Conservation (phyloP, 53 echinoderm and acorn worm genomes). For the Patiria pectinifera region DNA sequence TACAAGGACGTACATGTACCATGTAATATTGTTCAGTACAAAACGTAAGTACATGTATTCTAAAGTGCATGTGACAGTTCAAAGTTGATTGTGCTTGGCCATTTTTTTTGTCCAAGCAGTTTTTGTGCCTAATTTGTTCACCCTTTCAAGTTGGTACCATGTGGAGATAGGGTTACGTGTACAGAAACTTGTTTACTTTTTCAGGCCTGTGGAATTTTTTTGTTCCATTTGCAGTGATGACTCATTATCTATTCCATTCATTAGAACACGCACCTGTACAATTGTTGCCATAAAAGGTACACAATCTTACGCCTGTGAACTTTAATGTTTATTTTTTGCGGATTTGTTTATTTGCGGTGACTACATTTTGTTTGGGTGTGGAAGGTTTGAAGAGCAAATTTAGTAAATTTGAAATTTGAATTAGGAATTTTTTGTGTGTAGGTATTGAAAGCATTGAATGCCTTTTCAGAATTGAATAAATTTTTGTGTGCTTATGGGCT, state of each 20-base stretch:
- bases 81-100: too few relatives aligned
- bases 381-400: not conserved
- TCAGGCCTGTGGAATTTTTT: not conserved
- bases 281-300: not conserved
- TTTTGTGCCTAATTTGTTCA: too few relatives aligned
- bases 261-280: not conserved
- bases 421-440: too few relatives aligned
- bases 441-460: not conserved
- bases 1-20: too few relatives aligned
- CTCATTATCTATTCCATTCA: not conserved
- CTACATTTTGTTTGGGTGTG: not conserved
- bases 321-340: not conserved
- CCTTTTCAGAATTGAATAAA: not conserved
- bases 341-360: not conserved
- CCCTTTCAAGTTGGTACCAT: too few relatives aligned
- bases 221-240: not conserved
- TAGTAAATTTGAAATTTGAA: too few relatives aligned
- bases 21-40: too few relatives aligned
- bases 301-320: not conserved
- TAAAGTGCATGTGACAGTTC: too few relatives aligned
- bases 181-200: not conserved
- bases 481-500: too few relatives aligned
- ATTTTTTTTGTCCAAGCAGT: too few relatives aligned
- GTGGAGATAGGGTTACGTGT: too few relatives aligned
- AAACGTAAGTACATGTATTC: too few relatives aligned